A percentile compares a stretch with the other conserved stretches of the same genome.
Evolutionary conservation across 2,888 invertebrate genomes (phyloP).

Genomic region (Tetheella fluctuosa): DNA sequence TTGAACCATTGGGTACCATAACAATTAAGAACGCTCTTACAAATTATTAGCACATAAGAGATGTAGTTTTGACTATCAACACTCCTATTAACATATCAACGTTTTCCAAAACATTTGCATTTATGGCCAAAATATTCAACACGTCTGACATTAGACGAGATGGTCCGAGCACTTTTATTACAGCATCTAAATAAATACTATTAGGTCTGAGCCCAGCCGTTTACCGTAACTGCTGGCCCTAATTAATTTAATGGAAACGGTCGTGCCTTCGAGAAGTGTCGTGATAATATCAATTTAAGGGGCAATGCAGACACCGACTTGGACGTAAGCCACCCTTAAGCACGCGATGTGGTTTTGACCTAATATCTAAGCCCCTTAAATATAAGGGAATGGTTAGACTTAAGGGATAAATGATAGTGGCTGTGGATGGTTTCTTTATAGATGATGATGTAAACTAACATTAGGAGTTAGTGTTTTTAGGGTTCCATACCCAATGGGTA

Average conservation of each 20-base stretch:
- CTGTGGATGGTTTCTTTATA: constrained; percentile 4
- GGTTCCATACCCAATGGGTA: too few species aligned
- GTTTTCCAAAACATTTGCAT: background rate
- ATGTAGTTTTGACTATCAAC: background rate
- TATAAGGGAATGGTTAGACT: constrained; percentile 37
- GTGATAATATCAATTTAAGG: constrained; percentile 52
- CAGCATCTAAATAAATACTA: constrained; percentile 10
- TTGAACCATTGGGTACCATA: background rate
- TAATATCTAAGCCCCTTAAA: constrained; percentile 37
- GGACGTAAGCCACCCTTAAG: constrained; percentile 34
- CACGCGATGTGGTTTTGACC: constrained; percentile 35
- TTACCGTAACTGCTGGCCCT: constrained; percentile 30
- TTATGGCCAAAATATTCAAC: background rate
- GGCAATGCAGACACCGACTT: constrained; percentile 25
- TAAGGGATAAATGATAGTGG: constrained; percentile 25
- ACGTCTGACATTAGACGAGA: background rate
- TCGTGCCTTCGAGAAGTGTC: constrained; percentile 28
- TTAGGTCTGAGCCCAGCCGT: constrained; percentile 20
- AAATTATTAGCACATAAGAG: background rate
- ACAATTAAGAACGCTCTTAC: background rate
- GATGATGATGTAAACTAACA: background rate
- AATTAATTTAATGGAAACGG: constrained; percentile 53
- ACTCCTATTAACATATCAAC: background rate
- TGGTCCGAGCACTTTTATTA: constrained; percentile 5
- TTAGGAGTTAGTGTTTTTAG: too few species aligned